Evolutionary conservation across 1,140 invertebrate genomes (phyloP), one percentile per base, ranked within the genome.

Genomic region (Diprion similis): DNA sequence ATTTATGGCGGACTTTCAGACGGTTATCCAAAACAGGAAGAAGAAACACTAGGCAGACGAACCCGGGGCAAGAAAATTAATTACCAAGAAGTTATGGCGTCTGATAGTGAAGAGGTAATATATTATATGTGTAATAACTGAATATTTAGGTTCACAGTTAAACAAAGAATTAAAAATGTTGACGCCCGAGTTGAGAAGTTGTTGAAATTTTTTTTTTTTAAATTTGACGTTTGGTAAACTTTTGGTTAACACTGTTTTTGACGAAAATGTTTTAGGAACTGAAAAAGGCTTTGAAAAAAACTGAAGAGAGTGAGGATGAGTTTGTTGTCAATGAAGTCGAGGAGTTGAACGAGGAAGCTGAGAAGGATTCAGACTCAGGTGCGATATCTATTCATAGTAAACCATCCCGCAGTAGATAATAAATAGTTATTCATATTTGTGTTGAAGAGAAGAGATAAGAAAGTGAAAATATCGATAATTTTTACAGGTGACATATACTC

Each of bases 41-140:
- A 91, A 68, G 83, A 86, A 71, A 84, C 84, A 19, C 78, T 88
- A 51, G 80, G 88, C 8, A 81, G 91, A 74, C 86, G 91, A 18
- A 94, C 93, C 3, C 88, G 93, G 68, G 93, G 93, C 1, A 89
- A 91, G 46, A 93, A 93, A 79, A 92, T 93, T 66, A 93, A 92
- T 78, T 94, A 94, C 80, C 89, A 93, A 51, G 92, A 94, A 85
- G 90, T 89, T 76, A 87, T 89, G 77, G 92, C 89, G 82, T 92
- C 87, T 74, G 92, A 89, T 82, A 92, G 91, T 17, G 92, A 93
- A 80, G 92, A 92, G 83, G 92, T 93, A 83, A 88, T 82, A 84
- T 76, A 73, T 78, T 19, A 48, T 18, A 46, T 66, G 19, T 69
- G 67, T 64, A 66, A 65, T 46, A 37, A 37, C 2, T 37, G 24